Percentiles rank a stretch among this genome's conserved stretches.
Evolutionary conservation across 2,888 invertebrate genomes (phyloP).

Genomic region (Dicranocentrus wangi): DNA sequence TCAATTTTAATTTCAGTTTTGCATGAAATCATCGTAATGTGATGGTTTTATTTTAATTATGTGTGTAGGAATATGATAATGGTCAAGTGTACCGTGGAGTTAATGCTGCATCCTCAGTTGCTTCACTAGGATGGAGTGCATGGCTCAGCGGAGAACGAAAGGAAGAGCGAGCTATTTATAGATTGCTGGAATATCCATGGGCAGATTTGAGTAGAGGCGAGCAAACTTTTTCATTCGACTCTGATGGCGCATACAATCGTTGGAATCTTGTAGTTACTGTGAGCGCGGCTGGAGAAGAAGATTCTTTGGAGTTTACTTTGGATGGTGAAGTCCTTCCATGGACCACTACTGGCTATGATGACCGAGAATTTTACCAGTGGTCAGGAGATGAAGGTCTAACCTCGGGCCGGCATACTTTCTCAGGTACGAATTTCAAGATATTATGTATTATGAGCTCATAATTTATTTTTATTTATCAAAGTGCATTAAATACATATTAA

Average conservation of each 20-base stretch:
- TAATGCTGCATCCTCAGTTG: conserved; percentile 55
- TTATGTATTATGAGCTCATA: background rate
- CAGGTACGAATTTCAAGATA: conserved; percentile 22
- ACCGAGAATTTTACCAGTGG: conserved; percentile 69
- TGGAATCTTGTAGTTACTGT: conserved; percentile 65
- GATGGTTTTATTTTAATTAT: background rate
- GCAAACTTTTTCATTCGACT: conserved; percentile 53
- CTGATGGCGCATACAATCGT: conserved; percentile 62
- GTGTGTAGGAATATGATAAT: conserved; percentile 68
- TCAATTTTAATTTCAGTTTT: background rate
- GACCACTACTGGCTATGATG: conserved; percentile 65
- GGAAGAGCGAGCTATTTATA: conserved; percentile 65
- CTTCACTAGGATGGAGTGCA: conserved; percentile 56
- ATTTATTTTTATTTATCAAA: background rate
- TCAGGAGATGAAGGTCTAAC: conserved; percentile 59
- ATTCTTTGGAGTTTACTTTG: conserved; percentile 64
- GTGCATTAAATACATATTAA: no score
- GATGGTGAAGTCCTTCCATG: conserved; percentile 67
- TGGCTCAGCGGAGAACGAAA: conserved; percentile 57
- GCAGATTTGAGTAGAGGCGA: conserved; percentile 53
- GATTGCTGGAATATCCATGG: conserved; percentile 67
- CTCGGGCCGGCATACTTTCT: conserved; percentile 61
- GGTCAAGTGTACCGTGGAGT: conserved; percentile 62
- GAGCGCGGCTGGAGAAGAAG: conserved; percentile 61
- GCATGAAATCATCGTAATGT: background rate